Conservation (phyloP, 2,113 vertebrate species). For the Lasiurus cinereus region DNA sequence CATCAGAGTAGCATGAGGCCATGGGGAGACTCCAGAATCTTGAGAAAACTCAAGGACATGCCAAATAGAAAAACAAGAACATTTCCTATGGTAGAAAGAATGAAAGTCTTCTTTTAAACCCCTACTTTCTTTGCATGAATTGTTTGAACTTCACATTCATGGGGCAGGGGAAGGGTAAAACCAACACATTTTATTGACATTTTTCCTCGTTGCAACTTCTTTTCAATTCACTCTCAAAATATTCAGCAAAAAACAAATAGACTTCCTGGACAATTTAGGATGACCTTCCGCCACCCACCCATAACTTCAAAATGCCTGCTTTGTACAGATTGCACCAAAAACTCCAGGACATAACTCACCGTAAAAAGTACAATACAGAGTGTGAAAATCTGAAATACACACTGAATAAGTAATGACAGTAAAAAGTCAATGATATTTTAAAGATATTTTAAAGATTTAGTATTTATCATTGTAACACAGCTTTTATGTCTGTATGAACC, state of each 20-base stretch:
- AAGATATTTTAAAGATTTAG: conserved; percentile 85
- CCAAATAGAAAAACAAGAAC: not conserved
- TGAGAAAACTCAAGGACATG: not conserved
- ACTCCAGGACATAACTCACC: conserved; percentile 63
- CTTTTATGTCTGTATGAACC: conserved; percentile 75
- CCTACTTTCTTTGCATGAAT: not conserved
- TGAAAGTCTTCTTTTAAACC: conserved; percentile 6
- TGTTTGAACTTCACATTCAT: not conserved
- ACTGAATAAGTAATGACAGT: conserved; percentile 74
- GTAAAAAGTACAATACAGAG: conserved; percentile 61
- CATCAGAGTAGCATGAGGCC: not conserved
- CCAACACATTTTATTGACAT: not conserved
- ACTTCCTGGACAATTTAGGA: not conserved
- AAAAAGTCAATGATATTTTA: conserved; percentile 82
- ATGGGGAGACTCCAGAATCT: not conserved
- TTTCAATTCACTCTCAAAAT: too few species aligned
- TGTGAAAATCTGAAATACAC: conserved; percentile 73
- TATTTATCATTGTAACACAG: conserved; percentile 82
- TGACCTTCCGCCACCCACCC: not conserved
- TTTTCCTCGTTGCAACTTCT: not conserved
- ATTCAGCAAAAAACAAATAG: too few species aligned
- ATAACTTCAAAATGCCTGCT: conserved; percentile 55
- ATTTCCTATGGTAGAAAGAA: not conserved
- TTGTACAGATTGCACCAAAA: conserved; percentile 53
- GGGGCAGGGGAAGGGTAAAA: rapidly evolving